Percentiles rank a stretch among this genome's conserved stretches.
Conservation (phyloP, 1,140 invertebrate genomes). For the Formica exsecta region DNA sequence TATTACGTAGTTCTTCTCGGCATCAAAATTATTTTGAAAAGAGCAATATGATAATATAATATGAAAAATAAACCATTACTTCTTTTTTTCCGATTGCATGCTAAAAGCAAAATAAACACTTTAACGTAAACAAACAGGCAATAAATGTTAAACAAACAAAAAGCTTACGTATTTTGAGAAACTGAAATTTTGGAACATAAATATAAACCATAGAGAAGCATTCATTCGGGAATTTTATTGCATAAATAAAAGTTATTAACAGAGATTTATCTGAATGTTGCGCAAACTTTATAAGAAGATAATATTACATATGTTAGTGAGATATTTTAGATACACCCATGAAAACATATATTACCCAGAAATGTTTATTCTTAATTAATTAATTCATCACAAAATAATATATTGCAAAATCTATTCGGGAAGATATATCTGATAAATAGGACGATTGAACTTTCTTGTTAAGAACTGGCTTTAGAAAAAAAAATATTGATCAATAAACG, state of each 20-base stretch:
- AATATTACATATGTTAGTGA: not conserved
- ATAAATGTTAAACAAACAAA: conserved; percentile 9
- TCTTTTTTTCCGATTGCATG: not conserved
- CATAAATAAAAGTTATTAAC: conserved; percentile 14
- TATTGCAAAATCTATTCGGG: too few species aligned
- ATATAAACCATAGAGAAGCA: not conserved
- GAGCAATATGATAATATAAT: not conserved
- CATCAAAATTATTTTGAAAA: not conserved
- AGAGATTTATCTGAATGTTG: not conserved
- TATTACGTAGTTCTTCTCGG: not conserved
- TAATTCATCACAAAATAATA: not conserved
- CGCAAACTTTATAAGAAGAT: not conserved
- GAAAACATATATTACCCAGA: not conserved
- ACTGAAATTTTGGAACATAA: conserved; percentile 14
- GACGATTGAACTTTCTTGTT: too few species aligned
- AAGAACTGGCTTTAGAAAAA: too few species aligned
- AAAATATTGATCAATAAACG: too few species aligned
- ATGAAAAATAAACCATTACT: conserved; percentile 12
- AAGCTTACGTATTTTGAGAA: conserved; percentile 17
- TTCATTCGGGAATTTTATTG: conserved; percentile 2
- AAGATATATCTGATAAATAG: too few species aligned
- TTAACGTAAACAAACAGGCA: conserved; percentile 2
- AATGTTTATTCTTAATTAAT: not conserved
- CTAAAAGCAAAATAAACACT: conserved; percentile 28
- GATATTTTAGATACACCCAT: not conserved